Conservation (phyloP, 2,113 vertebrate genomes). For the Heteronetta atricapilla region DNA sequence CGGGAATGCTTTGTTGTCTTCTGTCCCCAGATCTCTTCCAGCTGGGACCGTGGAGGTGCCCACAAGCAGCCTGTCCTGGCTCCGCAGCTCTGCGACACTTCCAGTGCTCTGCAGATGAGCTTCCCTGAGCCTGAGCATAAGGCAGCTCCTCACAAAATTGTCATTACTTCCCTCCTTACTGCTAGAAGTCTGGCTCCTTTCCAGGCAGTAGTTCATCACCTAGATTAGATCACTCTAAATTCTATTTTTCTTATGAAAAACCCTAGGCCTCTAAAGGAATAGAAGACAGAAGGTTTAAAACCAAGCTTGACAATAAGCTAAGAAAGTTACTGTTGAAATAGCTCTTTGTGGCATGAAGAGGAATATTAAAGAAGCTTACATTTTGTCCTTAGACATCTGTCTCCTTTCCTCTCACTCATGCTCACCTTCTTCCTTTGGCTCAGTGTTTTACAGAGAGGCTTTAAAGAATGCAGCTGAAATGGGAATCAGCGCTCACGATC, state of each 20-base stretch:
- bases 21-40: background rate
- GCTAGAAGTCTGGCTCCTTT: background rate
- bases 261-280: background rate
- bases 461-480: background rate
- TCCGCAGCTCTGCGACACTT: background rate
- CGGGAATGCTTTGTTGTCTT: background rate
- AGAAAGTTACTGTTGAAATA: background rate
- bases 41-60: fast-evolving
- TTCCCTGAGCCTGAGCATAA: background rate
- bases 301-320: background rate
- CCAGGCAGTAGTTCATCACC: background rate
- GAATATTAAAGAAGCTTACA: background rate
- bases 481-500: background rate
- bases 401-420: background rate
- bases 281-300: background rate
- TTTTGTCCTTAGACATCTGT: background rate
- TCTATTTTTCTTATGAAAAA: background rate
- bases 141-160: background rate
- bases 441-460: background rate
- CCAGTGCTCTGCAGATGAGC: background rate
- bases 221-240: background rate
- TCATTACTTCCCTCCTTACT: background rate
- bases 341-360: background rate
- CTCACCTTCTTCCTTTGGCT: background rate
- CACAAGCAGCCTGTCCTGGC: background rate